phyloP scores from a whole-genome alignment of 2,797 vertebrate genomes.

The Alca torda region DNA sequence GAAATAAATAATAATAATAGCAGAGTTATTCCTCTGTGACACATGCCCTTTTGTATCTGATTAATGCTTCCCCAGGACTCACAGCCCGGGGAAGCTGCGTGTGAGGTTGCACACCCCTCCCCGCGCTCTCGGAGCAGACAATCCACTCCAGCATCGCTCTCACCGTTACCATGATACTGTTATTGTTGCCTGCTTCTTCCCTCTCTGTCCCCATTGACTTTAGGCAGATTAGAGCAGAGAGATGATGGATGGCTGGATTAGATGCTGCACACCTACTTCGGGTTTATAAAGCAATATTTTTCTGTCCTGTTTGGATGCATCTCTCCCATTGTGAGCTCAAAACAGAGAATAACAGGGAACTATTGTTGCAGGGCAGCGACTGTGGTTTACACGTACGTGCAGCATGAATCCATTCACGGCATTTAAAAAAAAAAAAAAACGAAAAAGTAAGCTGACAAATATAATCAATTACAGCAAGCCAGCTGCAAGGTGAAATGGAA shows the following conservation, averaged over 20 bases:
- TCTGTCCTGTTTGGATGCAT: background rate
- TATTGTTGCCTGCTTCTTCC: constrained; percentile 11
- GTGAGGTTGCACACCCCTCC: background rate
- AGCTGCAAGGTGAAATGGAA: constrained; percentile 45
- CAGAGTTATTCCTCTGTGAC: background rate
- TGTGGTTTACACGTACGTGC: background rate
- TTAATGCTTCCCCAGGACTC: background rate
- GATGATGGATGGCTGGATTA: constrained; percentile 48
- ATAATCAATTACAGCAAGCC: constrained; percentile 27
- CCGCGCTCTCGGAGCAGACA: background rate
- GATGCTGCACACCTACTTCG: background rate
- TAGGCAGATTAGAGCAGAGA: constrained; percentile 6
- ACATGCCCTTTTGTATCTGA: background rate
- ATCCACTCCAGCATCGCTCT: background rate
- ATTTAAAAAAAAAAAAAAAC: background rate
- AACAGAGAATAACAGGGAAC: background rate
- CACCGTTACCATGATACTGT: background rate
- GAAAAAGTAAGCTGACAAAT: background rate
- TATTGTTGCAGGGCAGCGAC: background rate
- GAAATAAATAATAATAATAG: background rate
- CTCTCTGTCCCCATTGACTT: constrained; percentile 22
- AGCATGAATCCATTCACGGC: background rate
- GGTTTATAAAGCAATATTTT: constrained; percentile 17
- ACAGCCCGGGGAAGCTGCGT: background rate
- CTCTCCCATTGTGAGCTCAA: background rate